phyloP scores from a whole-genome alignment of 2,797 vertebrate genomes.

The Mastacembelus armatus region DNA sequence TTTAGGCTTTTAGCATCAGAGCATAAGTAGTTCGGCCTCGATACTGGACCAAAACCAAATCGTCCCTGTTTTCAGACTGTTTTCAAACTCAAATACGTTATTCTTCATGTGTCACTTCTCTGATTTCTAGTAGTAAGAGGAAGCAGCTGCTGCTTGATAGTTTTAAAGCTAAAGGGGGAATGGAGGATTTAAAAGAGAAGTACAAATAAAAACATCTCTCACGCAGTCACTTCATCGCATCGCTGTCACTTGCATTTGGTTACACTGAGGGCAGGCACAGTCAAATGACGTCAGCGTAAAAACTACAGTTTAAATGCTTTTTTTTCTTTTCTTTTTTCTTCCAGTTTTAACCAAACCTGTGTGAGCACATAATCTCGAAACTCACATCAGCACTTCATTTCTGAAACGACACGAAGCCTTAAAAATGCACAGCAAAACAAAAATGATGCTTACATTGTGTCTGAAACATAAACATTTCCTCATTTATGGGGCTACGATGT shows the following conservation, averaged over 20 bases:
- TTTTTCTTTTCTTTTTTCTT: too few relatives aligned
- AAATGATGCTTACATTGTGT: neutral
- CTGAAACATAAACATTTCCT: neutral
- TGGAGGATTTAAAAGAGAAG: neutral
- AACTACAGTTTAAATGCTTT: neutral
- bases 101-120: neutral
- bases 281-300: neutral
- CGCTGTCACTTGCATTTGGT: neutral
- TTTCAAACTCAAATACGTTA: neutral
- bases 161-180: conserved; percentile 21
- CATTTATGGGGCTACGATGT: neutral
- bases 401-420: neutral
- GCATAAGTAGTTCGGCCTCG: conserved; percentile 21
- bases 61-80: neutral
- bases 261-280: conserved; percentile 2
- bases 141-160: conserved; percentile 18
- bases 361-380: neutral
- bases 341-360: neutral
- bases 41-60: neutral
- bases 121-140: neutral
- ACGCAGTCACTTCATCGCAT: neutral
- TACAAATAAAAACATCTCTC: conserved; percentile 1
- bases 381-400: conserved; percentile 17
- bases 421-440: conserved; percentile 10
- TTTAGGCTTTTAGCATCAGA: conserved; percentile 19